phyloP scores from a whole-genome alignment of 1,140 invertebrate species.

The Tribolium castaneum region DNA sequence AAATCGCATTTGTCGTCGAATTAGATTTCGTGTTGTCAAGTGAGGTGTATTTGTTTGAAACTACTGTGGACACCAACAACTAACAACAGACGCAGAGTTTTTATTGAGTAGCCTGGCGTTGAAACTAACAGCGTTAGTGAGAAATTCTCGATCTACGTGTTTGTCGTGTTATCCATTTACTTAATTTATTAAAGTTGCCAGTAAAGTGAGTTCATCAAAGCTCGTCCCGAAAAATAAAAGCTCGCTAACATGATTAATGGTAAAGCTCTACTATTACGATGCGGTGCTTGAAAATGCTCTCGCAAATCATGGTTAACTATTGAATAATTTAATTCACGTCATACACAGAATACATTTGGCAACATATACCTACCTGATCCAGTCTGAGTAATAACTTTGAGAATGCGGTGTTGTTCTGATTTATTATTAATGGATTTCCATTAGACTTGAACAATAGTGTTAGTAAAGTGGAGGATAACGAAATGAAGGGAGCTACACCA shows the following conservation, averaged over 20 bases:
- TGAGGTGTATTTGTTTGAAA: constrained; percentile 5
- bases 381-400: constrained; percentile 53
- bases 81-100: constrained; percentile 1
- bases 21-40: constrained; percentile 16
- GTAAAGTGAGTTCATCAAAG: constrained; percentile 26
- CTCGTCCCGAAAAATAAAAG: constrained; percentile 29
- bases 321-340: constrained; percentile 36
- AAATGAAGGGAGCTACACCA: constrained; percentile 41
- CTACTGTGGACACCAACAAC: constrained; percentile 3
- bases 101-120: background rate
- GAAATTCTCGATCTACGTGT: constrained; percentile 31
- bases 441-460: constrained; percentile 58
- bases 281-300: constrained; percentile 24
- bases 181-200: constrained; percentile 29
- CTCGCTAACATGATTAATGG: constrained; percentile 27
- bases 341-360: constrained; percentile 33
- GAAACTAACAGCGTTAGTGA: constrained; percentile 13
- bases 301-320: constrained; percentile 30
- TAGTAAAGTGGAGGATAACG: constrained; percentile 50
- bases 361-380: constrained; percentile 34
- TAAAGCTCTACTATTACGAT: constrained; percentile 25
- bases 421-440: constrained; percentile 61
- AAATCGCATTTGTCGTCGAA: constrained; percentile 16
- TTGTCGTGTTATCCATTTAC: constrained; percentile 25
- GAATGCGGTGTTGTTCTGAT: constrained; percentile 54